phyloP scores from a whole-genome alignment of 2,113 vertebrate species.

The Genyomyrus donnyi region DNA sequence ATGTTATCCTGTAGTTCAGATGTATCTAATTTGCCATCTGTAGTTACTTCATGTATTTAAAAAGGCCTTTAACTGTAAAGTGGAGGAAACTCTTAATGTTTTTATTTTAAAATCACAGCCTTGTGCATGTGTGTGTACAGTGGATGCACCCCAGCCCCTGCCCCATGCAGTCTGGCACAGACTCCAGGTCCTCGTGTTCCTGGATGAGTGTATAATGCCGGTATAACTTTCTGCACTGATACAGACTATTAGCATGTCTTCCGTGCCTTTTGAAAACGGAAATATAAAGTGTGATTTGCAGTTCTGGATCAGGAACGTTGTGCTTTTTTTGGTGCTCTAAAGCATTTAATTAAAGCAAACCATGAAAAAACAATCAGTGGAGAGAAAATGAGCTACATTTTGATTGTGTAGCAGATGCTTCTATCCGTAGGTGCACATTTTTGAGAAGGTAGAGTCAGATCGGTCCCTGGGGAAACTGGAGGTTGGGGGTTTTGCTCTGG shows the following conservation, averaged over 20 bases:
- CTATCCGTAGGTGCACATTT: background rate
- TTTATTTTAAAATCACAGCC: background rate
- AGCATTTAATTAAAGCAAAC: background rate
- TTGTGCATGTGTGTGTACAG: background rate
- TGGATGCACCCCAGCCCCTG: background rate
- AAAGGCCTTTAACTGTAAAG: background rate
- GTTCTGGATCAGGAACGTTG: background rate
- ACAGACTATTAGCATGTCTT: background rate
- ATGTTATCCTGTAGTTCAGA: background rate
- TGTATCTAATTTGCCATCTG: background rate
- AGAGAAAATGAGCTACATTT: background rate
- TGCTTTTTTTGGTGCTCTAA: background rate
- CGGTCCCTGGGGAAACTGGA: background rate
- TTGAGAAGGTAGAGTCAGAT: background rate
- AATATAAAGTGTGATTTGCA: background rate
- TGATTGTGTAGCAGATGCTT: background rate
- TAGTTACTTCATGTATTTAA: background rate
- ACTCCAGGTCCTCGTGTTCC: background rate
- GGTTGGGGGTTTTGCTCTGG: background rate
- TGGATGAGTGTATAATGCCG: background rate
- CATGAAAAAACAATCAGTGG: background rate
- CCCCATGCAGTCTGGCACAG: background rate
- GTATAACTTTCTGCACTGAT: background rate
- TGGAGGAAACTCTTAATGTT: background rate
- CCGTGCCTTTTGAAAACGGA: background rate